Evolutionary conservation across 2,797 vertebrate genomes (phyloP).

Genomic region (Smutsia temminckii): DNA sequence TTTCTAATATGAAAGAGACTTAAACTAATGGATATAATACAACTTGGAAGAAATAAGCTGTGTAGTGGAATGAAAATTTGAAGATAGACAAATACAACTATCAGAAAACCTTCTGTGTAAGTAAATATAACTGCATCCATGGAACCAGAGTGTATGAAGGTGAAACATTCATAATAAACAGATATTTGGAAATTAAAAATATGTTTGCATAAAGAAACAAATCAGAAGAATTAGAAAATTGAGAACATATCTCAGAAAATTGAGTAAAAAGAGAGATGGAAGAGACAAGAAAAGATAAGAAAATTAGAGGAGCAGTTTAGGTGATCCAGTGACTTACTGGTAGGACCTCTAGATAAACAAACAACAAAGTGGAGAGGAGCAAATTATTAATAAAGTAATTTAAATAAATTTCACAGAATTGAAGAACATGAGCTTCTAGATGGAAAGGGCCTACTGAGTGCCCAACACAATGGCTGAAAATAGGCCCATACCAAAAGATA

Average conservation of each 20-base stretch:
- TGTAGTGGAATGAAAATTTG: not conserved
- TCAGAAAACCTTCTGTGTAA: not conserved
- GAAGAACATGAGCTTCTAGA: not conserved
- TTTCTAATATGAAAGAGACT: slow-evolving; percentile 23
- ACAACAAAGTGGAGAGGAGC: not conserved
- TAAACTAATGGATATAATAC: slow-evolving; percentile 19
- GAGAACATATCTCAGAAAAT: not conserved
- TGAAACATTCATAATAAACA: slow-evolving; percentile 38
- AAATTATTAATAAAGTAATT: slow-evolving; percentile 50
- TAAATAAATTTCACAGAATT: slow-evolving; percentile 2
- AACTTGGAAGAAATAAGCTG: slow-evolving; percentile 17
- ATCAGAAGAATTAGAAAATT: not conserved
- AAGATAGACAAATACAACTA: not conserved
- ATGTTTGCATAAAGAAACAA: not conserved
- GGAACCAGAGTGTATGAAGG: not conserved
- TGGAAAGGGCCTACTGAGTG: not conserved
- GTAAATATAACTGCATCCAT: not conserved
- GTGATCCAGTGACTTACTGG: not conserved
- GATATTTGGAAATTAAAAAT: slow-evolving; percentile 41
- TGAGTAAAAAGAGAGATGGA: slow-evolving; percentile 30
- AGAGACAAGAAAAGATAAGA: slow-evolving; percentile 17
- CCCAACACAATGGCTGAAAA: not conserved
- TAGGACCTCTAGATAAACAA: not conserved
- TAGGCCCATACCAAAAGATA: not conserved
- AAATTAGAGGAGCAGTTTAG: slow-evolving; percentile 17